These are phyloP conservation scores for Ceramica pisi DNA, from an alignment of 2,888 invertebrate genomes.

Conservation along the genomic window DNA sequence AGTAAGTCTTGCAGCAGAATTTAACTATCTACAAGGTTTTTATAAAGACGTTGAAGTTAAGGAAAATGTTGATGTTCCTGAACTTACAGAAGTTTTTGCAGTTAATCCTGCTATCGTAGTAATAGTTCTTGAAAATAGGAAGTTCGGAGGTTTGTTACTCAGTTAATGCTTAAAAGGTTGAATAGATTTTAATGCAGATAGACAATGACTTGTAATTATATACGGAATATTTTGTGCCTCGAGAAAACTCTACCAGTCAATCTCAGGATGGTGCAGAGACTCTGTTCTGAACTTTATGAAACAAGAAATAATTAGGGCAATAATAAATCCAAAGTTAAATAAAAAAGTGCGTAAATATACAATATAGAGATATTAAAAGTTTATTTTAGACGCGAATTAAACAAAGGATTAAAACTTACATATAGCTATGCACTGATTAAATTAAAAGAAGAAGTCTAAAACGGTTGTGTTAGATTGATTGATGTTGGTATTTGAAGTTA, in stretches of 20 bases:
- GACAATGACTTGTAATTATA: not conserved
- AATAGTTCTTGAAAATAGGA: not conserved
- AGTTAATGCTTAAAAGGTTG: not conserved
- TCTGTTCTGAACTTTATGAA: too few species aligned
- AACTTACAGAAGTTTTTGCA: slow-evolving; percentile 24
- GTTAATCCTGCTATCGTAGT: slow-evolving; percentile 6
- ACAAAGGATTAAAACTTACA: not conserved
- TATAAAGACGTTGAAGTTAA: slow-evolving; percentile 14
- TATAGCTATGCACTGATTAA: not conserved
- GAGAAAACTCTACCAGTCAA: too few species aligned
- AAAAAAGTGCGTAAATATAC: too few species aligned
- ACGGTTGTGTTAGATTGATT: not conserved
- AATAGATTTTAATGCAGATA: too few species aligned
- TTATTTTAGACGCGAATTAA: not conserved
- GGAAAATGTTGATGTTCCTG: slow-evolving; percentile 10
- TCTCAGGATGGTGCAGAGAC: too few species aligned
- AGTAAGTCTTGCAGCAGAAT: slow-evolving; percentile 38
- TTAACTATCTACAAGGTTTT: slow-evolving; percentile 43
- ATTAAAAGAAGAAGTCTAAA: not conserved
- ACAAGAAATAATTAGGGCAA: too few species aligned
- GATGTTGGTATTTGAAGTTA: not conserved
- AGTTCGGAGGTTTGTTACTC: not conserved
- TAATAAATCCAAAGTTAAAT: too few species aligned
- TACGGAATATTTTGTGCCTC: too few species aligned
- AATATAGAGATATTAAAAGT: too few species aligned